Conservation (phyloP, 1,140 invertebrate species). For the Sitophilus oryzae region DNA sequence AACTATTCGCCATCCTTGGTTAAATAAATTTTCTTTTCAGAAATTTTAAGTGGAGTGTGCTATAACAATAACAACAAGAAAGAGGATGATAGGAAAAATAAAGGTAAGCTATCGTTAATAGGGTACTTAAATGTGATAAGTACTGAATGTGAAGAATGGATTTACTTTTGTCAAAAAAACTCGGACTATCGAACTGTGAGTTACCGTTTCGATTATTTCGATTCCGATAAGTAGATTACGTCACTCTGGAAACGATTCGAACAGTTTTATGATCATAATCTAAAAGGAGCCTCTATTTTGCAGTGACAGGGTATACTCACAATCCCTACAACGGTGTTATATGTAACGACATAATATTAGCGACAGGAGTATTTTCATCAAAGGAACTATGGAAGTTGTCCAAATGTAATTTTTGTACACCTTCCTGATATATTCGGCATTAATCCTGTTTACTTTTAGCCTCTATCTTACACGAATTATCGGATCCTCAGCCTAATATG, state of each 20-base stretch:
- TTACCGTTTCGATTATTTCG: no score
- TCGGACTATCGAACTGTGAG: neutral
- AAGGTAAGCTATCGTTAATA: slow-evolving; percentile 51
- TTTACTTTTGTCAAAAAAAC: neutral
- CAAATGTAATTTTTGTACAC: slow-evolving; percentile 66
- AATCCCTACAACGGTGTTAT: slow-evolving; percentile 96
- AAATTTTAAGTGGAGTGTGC: slow-evolving; percentile 76
- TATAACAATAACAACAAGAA: slow-evolving; percentile 66
- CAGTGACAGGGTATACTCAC: slow-evolving; percentile 80
- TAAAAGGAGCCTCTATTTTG: slow-evolving; percentile 3
- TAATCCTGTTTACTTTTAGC: slow-evolving; percentile 62
- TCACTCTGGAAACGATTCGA: no score
- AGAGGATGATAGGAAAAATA: slow-evolving; percentile 72
- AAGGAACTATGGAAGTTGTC: slow-evolving; percentile 95
- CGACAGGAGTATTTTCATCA: slow-evolving; percentile 96
- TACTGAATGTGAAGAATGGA: neutral
- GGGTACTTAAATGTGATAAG: no score
- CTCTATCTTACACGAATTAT: slow-evolving; percentile 87
- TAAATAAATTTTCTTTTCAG: slow-evolving; percentile 53
- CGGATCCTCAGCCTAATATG: slow-evolving; percentile 68
- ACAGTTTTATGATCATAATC: no score
- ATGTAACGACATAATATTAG: slow-evolving; percentile 97
- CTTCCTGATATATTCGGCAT: slow-evolving; percentile 9
- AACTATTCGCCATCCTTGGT: neutral
- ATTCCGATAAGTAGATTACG: no score